Evolutionary conservation across 2,888 invertebrate genomes (phyloP), one percentile per base, ranked within the genome.

Genomic region (Ephialtes manifestator): DNA sequence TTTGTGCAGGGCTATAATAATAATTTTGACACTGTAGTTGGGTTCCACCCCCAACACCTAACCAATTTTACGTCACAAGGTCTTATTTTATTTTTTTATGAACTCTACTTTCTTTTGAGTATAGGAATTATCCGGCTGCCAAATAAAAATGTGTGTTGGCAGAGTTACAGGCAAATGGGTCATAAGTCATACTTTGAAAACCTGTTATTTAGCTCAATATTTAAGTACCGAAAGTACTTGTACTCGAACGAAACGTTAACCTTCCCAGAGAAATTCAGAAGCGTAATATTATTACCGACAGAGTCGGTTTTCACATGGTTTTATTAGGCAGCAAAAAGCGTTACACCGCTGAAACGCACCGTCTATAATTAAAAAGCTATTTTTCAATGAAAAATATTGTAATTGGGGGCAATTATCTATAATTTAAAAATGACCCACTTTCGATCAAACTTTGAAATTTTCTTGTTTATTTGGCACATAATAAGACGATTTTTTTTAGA

Each of bases 181-280:
- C 55, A 24, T 55, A 55, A 55, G 24, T 55, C 55, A 24, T 55
- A 11, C 11, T 11, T 55, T 24, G 24, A 55, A 24, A 55, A 55
- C 55, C 55, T 55, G 24, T 55, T 24, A 55, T 55, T 55, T 55
- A 11, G 55, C 55, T 4, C 55, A 24, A 24, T n/a, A n/a, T 53
- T 53, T 53, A 53, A 55, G 24, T 24, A 55, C 24, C 55, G 24
- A 55, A 55, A 55, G 55, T 55, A 55, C 55, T 11, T 24, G 55
- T 24, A 55, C 55, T 55, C 55, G 18, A 51, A 55, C 55, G 55
- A 24, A 24, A 24, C 55, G 20, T 55, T 55, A 55, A 8, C 20
- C 24, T 20, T 24, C 2, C 24, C 55, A 20, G 55, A 24, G 55
- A 55, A 55, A 55, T 55, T 55, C 55, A 10, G 55, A 55, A 55